Evolutionary conservation across 2,888 invertebrate genomes (phyloP), one percentile per base, ranked within the genome.

Genomic region (Dicyrtoma fusca): DNA sequence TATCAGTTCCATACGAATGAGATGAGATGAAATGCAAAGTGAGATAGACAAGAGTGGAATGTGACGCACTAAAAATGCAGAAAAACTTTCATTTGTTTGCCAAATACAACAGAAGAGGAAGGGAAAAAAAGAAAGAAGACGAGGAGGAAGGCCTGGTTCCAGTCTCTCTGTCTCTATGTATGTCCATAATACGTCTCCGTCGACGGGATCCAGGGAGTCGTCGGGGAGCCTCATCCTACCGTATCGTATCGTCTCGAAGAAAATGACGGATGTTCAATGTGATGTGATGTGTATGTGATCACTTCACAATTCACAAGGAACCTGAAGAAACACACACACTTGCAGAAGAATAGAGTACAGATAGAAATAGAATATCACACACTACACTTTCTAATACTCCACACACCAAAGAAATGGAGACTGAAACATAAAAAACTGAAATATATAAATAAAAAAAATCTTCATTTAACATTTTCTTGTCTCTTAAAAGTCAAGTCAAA

Each of bases 81-180:
- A 70, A 70, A 70, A 51, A 70, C 70, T 63, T 70, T 74, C 74
- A 74, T 76, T 76, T 75, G 74, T 75, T 76, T 76, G 76, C 76
- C 76, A 76, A 76, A 76, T 75, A 74, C 73, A 76, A 76, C 76
- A 76, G 42, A 64, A 71, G 19, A 17, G 23, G 42, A 63, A 34
- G 19, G 17, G 23, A 44, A 10, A 59, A 19, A 59, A 19, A 49
- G 8, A 23, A 59, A 19, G 44, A 57, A 55, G 53, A 25, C 34
- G 34, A 25, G 23, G 69, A 45, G 23, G 44, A 71, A 17, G 64
- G 53, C 51, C 66, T 66, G 66, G 66, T 51, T 65, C 65, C 65
- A 65, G 65, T 65, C 65, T 65, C 65, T n/a, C n/a, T 59, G 25
- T 23, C 49, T 49, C 3, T 34, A 34, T 34, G 34, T 17, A 11